Conservation (phyloP, 2,797 vertebrate species). For the Phataginus tricuspis region DNA sequence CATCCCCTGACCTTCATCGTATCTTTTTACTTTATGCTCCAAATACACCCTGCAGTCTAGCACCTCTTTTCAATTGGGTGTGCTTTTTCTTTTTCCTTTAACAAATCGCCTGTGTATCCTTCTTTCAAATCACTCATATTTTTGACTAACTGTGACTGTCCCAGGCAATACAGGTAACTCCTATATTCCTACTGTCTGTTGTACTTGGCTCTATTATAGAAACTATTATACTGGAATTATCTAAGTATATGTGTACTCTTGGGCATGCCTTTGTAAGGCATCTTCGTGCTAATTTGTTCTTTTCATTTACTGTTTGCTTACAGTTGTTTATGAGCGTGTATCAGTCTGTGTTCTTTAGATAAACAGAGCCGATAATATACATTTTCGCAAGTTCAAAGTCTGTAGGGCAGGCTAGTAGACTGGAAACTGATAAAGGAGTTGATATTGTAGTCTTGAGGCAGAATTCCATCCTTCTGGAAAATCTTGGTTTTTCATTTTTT, state of each 20-base stretch:
- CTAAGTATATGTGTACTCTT: background rate
- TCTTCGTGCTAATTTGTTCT: constrained; percentile 20
- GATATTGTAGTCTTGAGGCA: background rate
- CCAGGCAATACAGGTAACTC: background rate
- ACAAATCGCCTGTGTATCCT: background rate
- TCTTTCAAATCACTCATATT: background rate
- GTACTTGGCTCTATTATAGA: background rate
- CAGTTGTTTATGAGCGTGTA: background rate
- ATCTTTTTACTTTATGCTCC: background rate
- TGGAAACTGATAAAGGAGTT: background rate
- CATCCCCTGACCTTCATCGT: background rate
- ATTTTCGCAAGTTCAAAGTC: background rate
- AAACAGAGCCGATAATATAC: background rate
- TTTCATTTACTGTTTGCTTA: background rate
- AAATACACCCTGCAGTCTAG: background rate
- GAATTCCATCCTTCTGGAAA: background rate
- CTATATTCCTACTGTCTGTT: background rate
- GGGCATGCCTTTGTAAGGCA: background rate
- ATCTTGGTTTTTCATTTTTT: background rate
- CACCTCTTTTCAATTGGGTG: background rate
- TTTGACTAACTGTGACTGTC: background rate
- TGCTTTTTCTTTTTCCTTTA: background rate
- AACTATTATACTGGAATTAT: background rate
- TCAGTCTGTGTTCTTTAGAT: background rate
- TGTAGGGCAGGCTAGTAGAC: background rate